Conservation (phyloP, 2,888 invertebrate species). For the Dascillus cervinus region DNA sequence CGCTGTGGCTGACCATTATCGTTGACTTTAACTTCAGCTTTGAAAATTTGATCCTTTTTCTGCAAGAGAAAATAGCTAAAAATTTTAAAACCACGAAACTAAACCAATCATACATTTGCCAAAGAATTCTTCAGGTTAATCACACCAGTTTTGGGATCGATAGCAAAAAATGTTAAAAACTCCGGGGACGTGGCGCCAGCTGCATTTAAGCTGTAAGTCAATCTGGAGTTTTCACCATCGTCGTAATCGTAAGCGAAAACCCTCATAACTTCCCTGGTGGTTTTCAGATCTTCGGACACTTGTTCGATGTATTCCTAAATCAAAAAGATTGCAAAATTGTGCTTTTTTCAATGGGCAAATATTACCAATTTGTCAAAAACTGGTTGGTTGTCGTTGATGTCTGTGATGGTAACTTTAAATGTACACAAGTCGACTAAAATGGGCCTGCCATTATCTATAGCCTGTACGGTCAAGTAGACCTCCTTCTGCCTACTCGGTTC, state of each 20-base stretch:
- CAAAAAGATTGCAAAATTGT: constrained; percentile 19
- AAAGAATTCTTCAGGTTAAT: constrained; percentile 45
- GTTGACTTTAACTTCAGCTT: constrained; percentile 65
- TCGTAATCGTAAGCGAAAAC: constrained; percentile 91
- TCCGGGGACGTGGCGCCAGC: constrained; percentile 43
- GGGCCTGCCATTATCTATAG: constrained; percentile 87
- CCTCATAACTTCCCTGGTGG: constrained; percentile 71
- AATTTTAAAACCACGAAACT: neutral
- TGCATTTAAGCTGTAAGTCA: constrained; percentile 59
- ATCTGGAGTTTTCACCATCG: constrained; percentile 82
- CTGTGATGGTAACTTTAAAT: constrained; percentile 81
- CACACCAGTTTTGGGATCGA: constrained; percentile 76
- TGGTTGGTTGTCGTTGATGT: constrained; percentile 87
- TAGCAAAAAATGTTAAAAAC: constrained; percentile 60
- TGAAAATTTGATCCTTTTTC: constrained; percentile 57
- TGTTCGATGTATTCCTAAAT: constrained; percentile 63
- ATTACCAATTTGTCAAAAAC: constrained; percentile 70
- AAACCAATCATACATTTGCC: constrained; percentile 23
- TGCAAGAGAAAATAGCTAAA: constrained; percentile 37
- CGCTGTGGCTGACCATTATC: constrained; percentile 64
- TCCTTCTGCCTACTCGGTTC: constrained; percentile 79
- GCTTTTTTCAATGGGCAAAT: constrained; percentile 4
- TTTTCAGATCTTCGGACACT: constrained; percentile 71
- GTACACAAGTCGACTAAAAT: constrained; percentile 89
- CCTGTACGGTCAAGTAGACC: constrained; percentile 80